These are phyloP conservation scores for Apamea crenata DNA, from an alignment of 2,888 invertebrate species.

Conservation along the genomic window DNA sequence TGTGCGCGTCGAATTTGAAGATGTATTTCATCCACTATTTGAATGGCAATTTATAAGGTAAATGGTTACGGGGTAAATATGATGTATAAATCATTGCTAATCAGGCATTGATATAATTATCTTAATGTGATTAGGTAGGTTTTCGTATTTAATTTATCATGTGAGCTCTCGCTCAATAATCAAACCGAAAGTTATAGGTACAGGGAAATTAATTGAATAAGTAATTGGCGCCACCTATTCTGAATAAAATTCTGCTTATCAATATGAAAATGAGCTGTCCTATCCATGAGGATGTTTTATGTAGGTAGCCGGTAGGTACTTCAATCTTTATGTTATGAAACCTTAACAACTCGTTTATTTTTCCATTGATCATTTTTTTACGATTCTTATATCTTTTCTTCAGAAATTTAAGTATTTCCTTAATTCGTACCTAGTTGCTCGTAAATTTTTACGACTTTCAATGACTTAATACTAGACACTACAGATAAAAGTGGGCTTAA, in stretches of 20 bases:
- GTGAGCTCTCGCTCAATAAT: neutral
- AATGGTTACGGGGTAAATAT: neutral
- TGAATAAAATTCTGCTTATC: neutral
- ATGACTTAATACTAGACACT: conserved; percentile 27
- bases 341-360: conserved; percentile 7
- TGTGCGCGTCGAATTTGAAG: neutral
- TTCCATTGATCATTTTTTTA: conserved; percentile 29
- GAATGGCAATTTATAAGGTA: neutral
- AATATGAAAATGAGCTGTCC: conserved; percentile 3
- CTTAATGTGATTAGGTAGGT: neutral
- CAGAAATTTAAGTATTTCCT: conserved; percentile 6
- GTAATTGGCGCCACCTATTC: neutral
- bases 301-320: neutral
- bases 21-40: neutral
- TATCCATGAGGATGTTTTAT: neutral
- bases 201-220: neutral
- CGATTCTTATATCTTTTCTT: conserved; percentile 4
- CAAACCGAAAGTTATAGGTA: neutral
- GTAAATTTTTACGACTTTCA: conserved; percentile 46
- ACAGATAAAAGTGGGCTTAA: conserved; percentile 7
- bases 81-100: neutral
- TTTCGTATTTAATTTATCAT: neutral
- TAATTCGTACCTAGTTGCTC: conserved; percentile 25
- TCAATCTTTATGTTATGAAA: conserved; percentile 2
- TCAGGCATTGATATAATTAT: neutral